These are phyloP conservation scores for Etheostoma perlongum DNA, from an alignment of 2,797 vertebrate species.

Conservation along the genomic window DNA sequence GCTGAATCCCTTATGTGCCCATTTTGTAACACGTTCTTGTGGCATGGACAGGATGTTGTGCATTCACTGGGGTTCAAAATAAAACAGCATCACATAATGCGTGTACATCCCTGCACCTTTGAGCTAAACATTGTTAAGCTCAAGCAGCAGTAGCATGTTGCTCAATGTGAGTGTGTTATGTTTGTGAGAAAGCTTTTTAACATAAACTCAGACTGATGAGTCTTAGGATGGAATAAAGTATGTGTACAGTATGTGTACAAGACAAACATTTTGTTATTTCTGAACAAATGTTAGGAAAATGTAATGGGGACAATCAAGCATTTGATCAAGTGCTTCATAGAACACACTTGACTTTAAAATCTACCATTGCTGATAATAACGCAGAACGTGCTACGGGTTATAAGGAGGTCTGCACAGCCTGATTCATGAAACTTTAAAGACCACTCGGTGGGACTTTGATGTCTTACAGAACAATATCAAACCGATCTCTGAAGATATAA, in stretches of 20 bases:
- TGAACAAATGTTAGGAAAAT: not conserved
- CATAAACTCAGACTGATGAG: not conserved
- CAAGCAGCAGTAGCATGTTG: not conserved
- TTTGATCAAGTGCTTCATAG: constrained; percentile 5
- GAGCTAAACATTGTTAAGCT: not conserved
- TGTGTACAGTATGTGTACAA: not conserved
- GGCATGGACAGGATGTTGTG: constrained; percentile 58
- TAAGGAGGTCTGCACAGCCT: constrained; percentile 29
- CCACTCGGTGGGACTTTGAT: constrained; percentile 4
- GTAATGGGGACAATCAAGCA: constrained; percentile 2
- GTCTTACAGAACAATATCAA: constrained; percentile 19
- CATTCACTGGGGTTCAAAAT: constrained; percentile 50
- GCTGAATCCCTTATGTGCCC: constrained; percentile 61
- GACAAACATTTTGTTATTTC: not conserved
- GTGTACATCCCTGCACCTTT: constrained; percentile 12
- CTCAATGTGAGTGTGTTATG: not conserved
- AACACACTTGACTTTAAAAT: constrained; percentile 6
- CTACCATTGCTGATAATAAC: constrained; percentile 14
- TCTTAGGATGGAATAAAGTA: constrained; percentile 3
- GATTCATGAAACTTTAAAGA: constrained; percentile 58
- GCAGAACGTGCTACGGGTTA: constrained; percentile 32
- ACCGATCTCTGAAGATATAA: not conserved
- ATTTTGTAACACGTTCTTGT: constrained; percentile 65
- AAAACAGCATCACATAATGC: constrained; percentile 17
- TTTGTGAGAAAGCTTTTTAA: not conserved